Conservation (phyloP, 37 sponge, comb jelly and placozoan genomes). For the Beroe forskalii region DNA sequence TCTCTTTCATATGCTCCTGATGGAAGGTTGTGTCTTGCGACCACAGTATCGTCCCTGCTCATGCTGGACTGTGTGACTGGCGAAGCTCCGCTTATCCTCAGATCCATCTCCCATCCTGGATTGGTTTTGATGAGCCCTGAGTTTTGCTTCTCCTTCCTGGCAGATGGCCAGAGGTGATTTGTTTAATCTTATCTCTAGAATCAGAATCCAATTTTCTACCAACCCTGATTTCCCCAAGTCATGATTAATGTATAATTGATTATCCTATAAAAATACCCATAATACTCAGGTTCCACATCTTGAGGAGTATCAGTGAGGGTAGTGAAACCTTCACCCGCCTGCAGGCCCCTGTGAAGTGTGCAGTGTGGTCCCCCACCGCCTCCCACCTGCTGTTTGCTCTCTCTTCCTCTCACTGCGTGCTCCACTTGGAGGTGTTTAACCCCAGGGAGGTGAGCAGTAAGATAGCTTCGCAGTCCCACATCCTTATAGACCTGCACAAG, state of each 20-base stretch:
- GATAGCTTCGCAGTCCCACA: slow-evolving; percentile 4
- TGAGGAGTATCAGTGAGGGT: slow-evolving; percentile 15
- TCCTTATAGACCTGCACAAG: slow-evolving; percentile 27
- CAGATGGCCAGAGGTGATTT: slow-evolving; percentile 47
- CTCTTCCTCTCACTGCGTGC: neutral
- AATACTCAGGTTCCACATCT: slow-evolving; percentile 39
- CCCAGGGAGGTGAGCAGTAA: slow-evolving; percentile 45
- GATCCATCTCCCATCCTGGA: slow-evolving; percentile 5
- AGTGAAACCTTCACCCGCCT: slow-evolving; percentile 38
- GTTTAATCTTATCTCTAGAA: too few relatives aligned
- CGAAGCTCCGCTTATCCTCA: neutral
- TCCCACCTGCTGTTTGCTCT: slow-evolving; percentile 35
- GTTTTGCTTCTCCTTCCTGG: slow-evolving; percentile 40
- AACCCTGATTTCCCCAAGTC: too few relatives aligned
- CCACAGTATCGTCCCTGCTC: neutral
- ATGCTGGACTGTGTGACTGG: slow-evolving; percentile 28
- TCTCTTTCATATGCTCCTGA: slow-evolving; percentile 22
- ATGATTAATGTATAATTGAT: too few relatives aligned
- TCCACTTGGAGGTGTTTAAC: neutral
- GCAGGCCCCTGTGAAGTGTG: neutral
- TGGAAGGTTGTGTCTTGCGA: slow-evolving; percentile 39
- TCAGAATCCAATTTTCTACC: too few relatives aligned
- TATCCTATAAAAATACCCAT: too few relatives aligned
- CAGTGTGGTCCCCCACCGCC: slow-evolving; percentile 17
- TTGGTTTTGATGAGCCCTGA: slow-evolving; percentile 5